Conservation (phyloP, 2,113 vertebrate species). For the Otis tarda region DNA sequence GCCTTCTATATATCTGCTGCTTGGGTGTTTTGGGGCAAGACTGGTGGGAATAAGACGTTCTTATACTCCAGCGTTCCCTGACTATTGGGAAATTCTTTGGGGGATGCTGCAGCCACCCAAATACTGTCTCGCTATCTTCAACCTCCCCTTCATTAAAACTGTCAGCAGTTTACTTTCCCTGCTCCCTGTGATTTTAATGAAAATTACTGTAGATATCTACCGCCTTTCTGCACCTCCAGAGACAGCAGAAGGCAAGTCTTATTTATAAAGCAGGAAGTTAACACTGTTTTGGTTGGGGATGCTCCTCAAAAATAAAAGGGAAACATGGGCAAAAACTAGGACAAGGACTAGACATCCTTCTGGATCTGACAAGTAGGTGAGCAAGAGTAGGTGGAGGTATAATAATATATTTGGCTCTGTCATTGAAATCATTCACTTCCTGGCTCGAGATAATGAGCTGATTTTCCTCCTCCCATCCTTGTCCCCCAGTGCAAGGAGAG, state of each 20-base stretch:
- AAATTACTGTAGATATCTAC: background rate
- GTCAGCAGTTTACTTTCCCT: background rate
- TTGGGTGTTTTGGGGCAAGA: background rate
- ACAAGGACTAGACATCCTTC: slow-evolving; percentile 2
- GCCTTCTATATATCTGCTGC: background rate
- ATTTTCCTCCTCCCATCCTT: background rate
- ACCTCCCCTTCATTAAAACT: background rate
- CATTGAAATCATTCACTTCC: background rate
- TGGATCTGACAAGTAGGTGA: background rate
- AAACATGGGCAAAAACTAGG: slow-evolving; percentile 4
- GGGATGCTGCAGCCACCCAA: background rate
- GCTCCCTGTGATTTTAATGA: background rate
- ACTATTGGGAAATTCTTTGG: background rate
- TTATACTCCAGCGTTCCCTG: background rate
- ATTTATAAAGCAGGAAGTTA: background rate
- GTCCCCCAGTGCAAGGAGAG: background rate
- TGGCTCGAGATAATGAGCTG: background rate
- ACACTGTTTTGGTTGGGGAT: background rate
- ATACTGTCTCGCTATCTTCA: background rate
- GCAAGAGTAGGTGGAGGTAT: background rate
- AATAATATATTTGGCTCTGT: slow-evolving; percentile 1
- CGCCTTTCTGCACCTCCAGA: background rate
- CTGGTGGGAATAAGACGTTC: background rate
- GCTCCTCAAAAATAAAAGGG: background rate
- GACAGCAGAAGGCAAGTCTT: background rate